Evolutionary conservation across 1,140 invertebrate genomes (phyloP).

Genomic region (Panulirus ornatus): DNA sequence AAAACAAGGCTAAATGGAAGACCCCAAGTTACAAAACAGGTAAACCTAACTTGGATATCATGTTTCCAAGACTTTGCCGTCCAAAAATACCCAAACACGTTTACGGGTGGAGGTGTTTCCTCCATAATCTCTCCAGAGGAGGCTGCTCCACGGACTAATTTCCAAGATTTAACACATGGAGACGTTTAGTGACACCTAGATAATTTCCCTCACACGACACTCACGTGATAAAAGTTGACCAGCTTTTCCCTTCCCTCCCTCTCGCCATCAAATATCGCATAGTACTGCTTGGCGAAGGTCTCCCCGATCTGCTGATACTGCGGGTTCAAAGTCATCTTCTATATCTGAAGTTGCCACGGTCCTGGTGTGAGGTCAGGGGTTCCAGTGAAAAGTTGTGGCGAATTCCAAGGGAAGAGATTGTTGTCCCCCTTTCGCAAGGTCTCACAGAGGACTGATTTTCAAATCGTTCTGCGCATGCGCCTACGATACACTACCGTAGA

Average conservation of each 20-base stretch:
- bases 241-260: slow-evolving; percentile 87
- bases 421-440: neutral
- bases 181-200: neutral
- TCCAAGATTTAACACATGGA: too few species aligned
- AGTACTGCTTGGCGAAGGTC: slow-evolving; percentile 95
- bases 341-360: slow-evolving; percentile 2
- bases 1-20: too few species aligned
- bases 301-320: slow-evolving; percentile 95
- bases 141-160: too few species aligned
- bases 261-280: slow-evolving; percentile 91
- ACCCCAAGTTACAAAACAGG: too few species aligned
- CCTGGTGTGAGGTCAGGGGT: neutral
- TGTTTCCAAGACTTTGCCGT: too few species aligned
- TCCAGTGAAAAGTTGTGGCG: neutral
- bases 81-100: too few species aligned
- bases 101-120: too few species aligned
- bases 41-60: too few species aligned
- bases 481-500: neutral
- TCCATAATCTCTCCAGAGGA: too few species aligned
- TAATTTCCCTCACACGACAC: slow-evolving; percentile 76
- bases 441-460: neutral
- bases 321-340: slow-evolving; percentile 90
- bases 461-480: slow-evolving; percentile 13
- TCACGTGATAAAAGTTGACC: slow-evolving; percentile 94
- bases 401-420: neutral